Evolutionary conservation across 1,140 invertebrate species (phyloP).

Genomic region (Scaptodrosophila lebanonensis): DNA sequence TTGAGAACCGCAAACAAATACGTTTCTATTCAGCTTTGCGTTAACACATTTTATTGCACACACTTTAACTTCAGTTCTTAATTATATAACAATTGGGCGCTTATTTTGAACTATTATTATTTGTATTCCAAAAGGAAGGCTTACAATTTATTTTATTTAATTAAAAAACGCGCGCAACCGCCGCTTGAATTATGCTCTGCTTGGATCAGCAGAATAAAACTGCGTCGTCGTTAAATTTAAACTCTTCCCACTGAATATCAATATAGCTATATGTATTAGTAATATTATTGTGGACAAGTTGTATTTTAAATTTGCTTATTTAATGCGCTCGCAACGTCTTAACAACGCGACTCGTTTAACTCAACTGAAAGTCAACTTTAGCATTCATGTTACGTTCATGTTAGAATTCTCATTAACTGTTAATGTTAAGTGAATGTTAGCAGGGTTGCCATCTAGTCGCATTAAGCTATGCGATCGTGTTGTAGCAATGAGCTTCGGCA

Average conservation of each 20-base stretch:
- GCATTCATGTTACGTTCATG: neutral
- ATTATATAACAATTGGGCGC: constrained; percentile 21
- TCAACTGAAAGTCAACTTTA: constrained; percentile 25
- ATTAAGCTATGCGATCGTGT: too few relatives aligned
- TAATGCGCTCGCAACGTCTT: constrained; percentile 17
- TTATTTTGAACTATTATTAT: constrained; percentile 38
- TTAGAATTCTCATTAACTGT: too few relatives aligned
- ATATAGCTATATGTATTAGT: constrained; percentile 9
- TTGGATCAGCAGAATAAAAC: constrained; percentile 7
- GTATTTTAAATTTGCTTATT: neutral
- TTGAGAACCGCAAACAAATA: neutral
- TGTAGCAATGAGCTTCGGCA: too few relatives aligned
- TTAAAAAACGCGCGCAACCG: neutral
- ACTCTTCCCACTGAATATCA: constrained; percentile 14
- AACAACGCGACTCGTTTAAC: constrained; percentile 16
- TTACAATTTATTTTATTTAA: neutral
- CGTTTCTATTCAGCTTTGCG: constrained; percentile 1
- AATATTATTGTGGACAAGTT: constrained; percentile 11
- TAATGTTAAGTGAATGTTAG: too few relatives aligned
- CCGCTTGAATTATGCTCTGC: too few relatives aligned
- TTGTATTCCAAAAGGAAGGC: neutral
- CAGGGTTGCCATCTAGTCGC: too few relatives aligned
- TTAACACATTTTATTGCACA: constrained; percentile 40
- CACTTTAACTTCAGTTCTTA: constrained; percentile 8
- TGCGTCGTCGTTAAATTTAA: constrained; percentile 46